Evolutionary conservation across 2,888 invertebrate species (phyloP).

Genomic region (Tachina fera): DNA sequence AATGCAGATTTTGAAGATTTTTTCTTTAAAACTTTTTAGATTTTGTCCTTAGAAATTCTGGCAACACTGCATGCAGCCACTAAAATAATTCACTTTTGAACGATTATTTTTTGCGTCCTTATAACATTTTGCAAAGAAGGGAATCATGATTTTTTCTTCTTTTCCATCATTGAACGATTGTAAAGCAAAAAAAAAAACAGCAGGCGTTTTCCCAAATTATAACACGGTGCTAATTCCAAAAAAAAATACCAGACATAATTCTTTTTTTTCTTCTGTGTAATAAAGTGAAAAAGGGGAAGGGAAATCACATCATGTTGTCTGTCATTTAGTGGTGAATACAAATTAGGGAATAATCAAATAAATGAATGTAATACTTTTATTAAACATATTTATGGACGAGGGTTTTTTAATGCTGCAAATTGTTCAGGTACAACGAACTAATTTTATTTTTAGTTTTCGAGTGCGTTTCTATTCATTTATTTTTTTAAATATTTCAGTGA

Average conservation of each 20-base stretch:
- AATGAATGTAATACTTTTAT: conserved; percentile 11
- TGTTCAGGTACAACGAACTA: too few relatives aligned
- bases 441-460: too few relatives aligned
- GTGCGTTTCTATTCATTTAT: too few relatives aligned
- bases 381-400: not conserved
- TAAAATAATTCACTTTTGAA: conserved; percentile 35
- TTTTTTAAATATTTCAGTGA: too few relatives aligned
- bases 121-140: conserved; percentile 16
- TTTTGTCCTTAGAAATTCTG: too few relatives aligned
- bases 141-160: conserved; percentile 9
- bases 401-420: too few relatives aligned
- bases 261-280: conserved; percentile 23
- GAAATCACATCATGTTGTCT: conserved; percentile 37
- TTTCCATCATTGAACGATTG: not conserved
- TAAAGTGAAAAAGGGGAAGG: not conserved
- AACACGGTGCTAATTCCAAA: conserved; percentile 52
- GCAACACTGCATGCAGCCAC: conserved; percentile 9
- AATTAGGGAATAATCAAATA: not conserved
- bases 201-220: conserved; percentile 49
- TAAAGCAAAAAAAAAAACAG: conserved; percentile 30
- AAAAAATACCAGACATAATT: conserved; percentile 50
- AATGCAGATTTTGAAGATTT: too few relatives aligned
- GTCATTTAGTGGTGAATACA: conserved; percentile 57
- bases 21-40: too few relatives aligned
- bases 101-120: not conserved